These are phyloP conservation scores for Sitta europaea DNA, from an alignment of 2,113 vertebrate genomes.

Conservation along the genomic window DNA sequence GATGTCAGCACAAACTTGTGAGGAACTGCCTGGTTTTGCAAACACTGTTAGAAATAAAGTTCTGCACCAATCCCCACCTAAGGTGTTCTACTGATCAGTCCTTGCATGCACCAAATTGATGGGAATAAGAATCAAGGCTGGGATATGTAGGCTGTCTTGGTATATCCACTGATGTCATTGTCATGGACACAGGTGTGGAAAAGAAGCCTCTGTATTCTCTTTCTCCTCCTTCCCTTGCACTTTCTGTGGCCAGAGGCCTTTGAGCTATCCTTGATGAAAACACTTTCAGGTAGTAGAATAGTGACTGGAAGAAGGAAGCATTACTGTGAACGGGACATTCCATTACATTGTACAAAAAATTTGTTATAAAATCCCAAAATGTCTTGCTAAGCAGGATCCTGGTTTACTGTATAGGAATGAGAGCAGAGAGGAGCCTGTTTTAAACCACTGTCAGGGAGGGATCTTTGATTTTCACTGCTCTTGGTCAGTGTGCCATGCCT, in stretches of 20 bases:
- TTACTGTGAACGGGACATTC: background rate
- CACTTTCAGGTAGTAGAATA: background rate
- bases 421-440: background rate
- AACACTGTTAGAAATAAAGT: background rate
- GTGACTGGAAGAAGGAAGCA: background rate
- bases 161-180: background rate
- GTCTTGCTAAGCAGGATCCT: background rate
- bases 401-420: background rate
- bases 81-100: background rate
- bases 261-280: background rate
- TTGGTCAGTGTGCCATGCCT: background rate
- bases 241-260: background rate
- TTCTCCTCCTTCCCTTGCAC: background rate
- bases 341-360: background rate
- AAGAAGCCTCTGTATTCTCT: background rate
- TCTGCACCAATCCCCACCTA: background rate
- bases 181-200: background rate
- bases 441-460: background rate
- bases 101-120: background rate
- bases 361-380: background rate
- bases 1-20: fast-evolving
- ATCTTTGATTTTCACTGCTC: background rate
- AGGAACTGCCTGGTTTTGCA: background rate
- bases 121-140: background rate
- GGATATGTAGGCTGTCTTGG: background rate